Percentiles rank a stretch among this genome's conserved stretches.
These are phyloP conservation scores for Steinernema hermaphroditum DNA, from an alignment of 2,888 invertebrate species.

Conservation along the genomic window DNA sequence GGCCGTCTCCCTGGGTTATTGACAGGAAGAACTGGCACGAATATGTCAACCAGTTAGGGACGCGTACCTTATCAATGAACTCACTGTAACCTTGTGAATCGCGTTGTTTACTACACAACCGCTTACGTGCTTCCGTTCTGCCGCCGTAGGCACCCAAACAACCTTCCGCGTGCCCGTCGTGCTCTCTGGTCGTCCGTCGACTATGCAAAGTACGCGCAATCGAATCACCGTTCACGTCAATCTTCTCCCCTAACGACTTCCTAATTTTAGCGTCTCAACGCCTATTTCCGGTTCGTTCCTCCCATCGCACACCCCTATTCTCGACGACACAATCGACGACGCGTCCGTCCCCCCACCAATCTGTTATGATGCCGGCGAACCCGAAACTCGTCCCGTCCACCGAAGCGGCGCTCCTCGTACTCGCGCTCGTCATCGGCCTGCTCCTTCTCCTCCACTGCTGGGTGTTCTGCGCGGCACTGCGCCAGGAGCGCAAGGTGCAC, in stretches of 20 bases:
- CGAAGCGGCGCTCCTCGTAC: not conserved
- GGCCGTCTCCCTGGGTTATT: no score
- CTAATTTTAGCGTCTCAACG: constrained; percentile 8
- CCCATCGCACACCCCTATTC: not conserved
- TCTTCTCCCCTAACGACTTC: not conserved
- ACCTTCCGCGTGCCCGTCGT: not conserved
- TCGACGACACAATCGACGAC: not conserved
- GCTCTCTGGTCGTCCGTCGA: not conserved
- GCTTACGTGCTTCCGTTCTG: no score
- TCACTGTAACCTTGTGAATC: no score
- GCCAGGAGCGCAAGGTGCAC: not conserved
- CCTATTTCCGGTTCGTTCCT: constrained; percentile 19
- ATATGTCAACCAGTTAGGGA: no score
- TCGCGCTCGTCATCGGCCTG: constrained; percentile 7
- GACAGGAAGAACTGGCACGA: no score
- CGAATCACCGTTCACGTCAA: constrained; percentile 5
- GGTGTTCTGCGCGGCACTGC: constrained; percentile 2
- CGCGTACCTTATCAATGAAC: no score
- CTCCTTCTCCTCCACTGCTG: constrained; percentile 5
- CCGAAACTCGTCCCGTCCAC: constrained; percentile 26
- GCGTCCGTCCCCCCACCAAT: not conserved
- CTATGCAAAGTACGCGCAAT: constrained; percentile 20
- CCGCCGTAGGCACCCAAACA: no score
- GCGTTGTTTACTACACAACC: no score
- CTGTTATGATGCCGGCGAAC: constrained; percentile 15